Evolutionary conservation across 2,888 invertebrate species (phyloP).

Genomic region (Papilio demoleus): DNA sequence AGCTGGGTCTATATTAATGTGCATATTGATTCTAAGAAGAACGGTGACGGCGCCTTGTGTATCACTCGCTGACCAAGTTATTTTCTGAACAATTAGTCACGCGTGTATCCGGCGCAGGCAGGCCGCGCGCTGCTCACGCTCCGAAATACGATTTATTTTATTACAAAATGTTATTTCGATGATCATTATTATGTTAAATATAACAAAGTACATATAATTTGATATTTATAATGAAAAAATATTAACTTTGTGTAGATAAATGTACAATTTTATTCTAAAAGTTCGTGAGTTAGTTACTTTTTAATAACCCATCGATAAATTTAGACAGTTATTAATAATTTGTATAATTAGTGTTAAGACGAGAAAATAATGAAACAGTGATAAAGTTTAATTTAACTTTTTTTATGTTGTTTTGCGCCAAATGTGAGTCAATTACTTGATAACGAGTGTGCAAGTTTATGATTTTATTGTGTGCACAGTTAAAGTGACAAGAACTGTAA

Average conservation of each 20-base stretch:
- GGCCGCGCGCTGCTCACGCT: constrained; percentile 55
- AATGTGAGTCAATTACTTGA: constrained; percentile 32
- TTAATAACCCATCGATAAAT: constrained; percentile 23
- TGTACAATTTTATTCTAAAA: neutral
- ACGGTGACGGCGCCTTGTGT: constrained; percentile 73
- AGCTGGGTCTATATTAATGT: constrained; percentile 47
- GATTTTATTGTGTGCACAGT: constrained; percentile 26
- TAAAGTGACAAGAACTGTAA: constrained; percentile 16
- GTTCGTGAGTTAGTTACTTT: constrained; percentile 17
- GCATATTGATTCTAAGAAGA: constrained; percentile 75
- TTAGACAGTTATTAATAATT: constrained; percentile 17
- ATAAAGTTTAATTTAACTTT: constrained; percentile 9
- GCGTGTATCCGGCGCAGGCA: constrained; percentile 78
- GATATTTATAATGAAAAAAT: neutral
- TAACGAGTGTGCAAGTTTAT: constrained; percentile 34
- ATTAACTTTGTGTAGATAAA: neutral
- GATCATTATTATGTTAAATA: neutral
- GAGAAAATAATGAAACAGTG: constrained; percentile 11
- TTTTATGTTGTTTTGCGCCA: constrained; percentile 5
- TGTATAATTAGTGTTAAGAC: constrained; percentile 7
- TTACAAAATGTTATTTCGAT: constrained; percentile 13
- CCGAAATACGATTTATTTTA: constrained; percentile 32
- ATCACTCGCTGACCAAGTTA: constrained; percentile 81
- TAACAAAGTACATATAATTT: neutral
- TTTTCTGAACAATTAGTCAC: constrained; percentile 83